Percentiles rank a stretch among this genome's conserved stretches.
These are phyloP conservation scores for Oophaga pumilio DNA, from an alignment of 2,113 vertebrate species.

Conservation along the genomic window DNA sequence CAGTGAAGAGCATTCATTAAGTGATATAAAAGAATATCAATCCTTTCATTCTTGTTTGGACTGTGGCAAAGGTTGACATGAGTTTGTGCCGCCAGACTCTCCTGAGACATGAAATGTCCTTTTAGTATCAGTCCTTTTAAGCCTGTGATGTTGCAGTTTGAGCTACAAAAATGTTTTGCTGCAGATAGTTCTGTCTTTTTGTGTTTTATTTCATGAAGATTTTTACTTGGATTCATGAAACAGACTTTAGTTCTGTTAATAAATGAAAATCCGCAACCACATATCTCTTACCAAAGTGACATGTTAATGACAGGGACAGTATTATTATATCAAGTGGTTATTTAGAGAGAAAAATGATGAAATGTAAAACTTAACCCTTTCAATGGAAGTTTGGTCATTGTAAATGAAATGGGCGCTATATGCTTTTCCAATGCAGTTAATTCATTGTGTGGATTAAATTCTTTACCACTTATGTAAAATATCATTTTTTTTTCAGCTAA, in stretches of 20 bases:
- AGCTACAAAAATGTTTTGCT: not conserved
- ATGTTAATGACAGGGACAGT: not conserved
- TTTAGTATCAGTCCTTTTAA: not conserved
- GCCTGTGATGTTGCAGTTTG: not conserved
- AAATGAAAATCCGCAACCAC: not conserved
- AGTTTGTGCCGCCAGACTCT: not conserved
- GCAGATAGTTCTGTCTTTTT: not conserved
- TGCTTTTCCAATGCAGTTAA: not conserved
- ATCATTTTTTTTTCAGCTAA: conserved; percentile 9
- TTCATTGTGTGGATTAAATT: not conserved
- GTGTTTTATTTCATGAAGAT: not conserved
- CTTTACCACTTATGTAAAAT: conserved; percentile 19
- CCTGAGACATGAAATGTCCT: conserved; percentile 7
- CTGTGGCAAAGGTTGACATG: not conserved
- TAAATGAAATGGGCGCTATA: not conserved
- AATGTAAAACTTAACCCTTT: not conserved
- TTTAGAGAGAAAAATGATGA: not conserved
- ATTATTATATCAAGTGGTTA: not conserved
- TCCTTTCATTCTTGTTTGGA: not conserved
- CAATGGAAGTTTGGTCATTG: not conserved
- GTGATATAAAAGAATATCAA: not conserved
- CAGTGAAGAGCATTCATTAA: not conserved
- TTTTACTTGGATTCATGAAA: not conserved
- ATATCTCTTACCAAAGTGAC: not conserved
- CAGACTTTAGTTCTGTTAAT: not conserved